Evolutionary conservation across 2,113 vertebrate species (phyloP).

Genomic region (Addax nasomaculatus): DNA sequence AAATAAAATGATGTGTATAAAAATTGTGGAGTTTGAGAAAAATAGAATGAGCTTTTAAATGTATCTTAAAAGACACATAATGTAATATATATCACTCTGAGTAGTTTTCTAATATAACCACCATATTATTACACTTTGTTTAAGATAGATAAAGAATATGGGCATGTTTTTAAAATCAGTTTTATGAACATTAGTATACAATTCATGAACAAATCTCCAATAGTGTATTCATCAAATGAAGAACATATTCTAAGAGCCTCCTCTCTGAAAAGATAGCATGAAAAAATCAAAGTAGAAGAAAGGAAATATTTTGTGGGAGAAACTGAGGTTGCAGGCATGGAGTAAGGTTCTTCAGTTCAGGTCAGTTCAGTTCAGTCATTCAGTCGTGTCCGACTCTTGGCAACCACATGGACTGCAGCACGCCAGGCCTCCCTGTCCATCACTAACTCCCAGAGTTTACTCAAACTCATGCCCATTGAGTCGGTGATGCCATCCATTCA

Average conservation of each 20-base stretch:
- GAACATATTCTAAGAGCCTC: not conserved
- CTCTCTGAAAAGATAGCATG: not conserved
- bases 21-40: not conserved
- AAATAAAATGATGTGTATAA: not conserved
- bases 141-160: not conserved
- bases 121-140: not conserved
- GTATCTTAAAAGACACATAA: not conserved
- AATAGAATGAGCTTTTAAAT: not conserved
- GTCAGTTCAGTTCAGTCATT: not conserved
- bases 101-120: not conserved
- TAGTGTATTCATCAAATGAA: not conserved
- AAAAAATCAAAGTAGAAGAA: not conserved
- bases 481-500: not conserved
- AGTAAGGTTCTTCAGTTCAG: not conserved
- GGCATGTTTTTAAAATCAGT: not conserved
- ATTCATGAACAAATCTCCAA: not conserved
- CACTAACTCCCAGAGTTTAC: not conserved
- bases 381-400: fast-evolving
- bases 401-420: not conserved
- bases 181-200: not conserved
- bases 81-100: not conserved
- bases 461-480: not conserved
- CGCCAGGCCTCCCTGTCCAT: not conserved
- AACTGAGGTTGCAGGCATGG: not conserved
- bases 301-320: not conserved